These are phyloP conservation scores for Ylistrum balloti DNA, from an alignment of 1,140 invertebrate species.

Conservation along the genomic window DNA sequence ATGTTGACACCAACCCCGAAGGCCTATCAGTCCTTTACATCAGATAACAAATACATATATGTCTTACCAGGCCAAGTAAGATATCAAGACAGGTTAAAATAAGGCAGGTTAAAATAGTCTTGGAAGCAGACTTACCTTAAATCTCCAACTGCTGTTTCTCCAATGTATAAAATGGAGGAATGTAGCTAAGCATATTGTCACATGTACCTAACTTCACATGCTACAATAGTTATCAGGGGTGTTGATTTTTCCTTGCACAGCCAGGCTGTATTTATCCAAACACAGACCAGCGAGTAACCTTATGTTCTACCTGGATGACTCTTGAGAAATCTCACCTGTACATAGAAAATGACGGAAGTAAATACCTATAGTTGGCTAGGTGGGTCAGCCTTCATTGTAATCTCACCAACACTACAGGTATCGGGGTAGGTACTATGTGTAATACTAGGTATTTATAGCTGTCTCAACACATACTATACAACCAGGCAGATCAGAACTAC, in stretches of 20 bases:
- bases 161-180: background rate
- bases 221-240: background rate
- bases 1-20: too few species aligned
- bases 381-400: background rate
- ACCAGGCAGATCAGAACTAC: too few species aligned
- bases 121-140: slow-evolving; percentile 2
- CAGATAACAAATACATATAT: too few species aligned
- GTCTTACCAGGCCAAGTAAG: background rate
- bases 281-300: background rate
- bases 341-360: slow-evolving; percentile 15
- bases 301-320: background rate
- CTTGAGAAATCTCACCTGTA: slow-evolving; percentile 4
- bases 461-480: too few species aligned
- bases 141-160: too few species aligned
- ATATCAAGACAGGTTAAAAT: background rate
- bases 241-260: background rate
- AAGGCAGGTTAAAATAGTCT: too few species aligned
- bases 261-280: slow-evolving; percentile 5
- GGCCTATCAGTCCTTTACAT: too few species aligned
- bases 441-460: background rate
- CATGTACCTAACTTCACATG: background rate
- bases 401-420: background rate
- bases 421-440: background rate
- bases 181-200: background rate
- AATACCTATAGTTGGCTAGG: background rate